These are phyloP conservation scores for Echeneis naucrates DNA, from an alignment of 2,797 vertebrate genomes.

Conservation along the genomic window DNA sequence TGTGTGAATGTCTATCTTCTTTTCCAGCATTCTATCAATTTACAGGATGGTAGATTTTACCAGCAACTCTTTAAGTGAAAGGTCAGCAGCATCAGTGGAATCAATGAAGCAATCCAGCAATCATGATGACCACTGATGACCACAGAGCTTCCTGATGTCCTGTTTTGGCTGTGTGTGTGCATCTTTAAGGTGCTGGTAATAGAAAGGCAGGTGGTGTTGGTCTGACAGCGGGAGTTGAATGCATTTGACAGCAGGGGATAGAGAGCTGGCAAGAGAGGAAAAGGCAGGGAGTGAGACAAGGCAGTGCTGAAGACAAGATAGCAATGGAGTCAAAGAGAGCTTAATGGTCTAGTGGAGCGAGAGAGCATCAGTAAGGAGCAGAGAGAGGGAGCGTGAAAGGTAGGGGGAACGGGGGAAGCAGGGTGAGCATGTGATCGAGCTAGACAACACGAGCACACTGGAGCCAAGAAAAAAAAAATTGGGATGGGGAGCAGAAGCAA, in stretches of 20 bases:
- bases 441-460: constrained; percentile 20
- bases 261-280: constrained; percentile 30
- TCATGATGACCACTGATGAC: neutral
- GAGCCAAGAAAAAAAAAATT: constrained; percentile 1
- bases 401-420: constrained; percentile 34
- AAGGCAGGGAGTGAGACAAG: constrained; percentile 43
- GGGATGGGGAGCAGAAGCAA: constrained; percentile 2
- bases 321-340: constrained; percentile 56
- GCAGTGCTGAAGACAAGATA: constrained; percentile 48
- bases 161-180: constrained; percentile 12
- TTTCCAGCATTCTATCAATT: constrained; percentile 29
- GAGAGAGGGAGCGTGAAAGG: constrained; percentile 40
- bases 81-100: neutral
- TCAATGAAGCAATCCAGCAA: neutral
- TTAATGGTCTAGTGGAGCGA: constrained; percentile 69
- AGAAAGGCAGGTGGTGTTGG: constrained; percentile 52
- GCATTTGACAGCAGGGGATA: constrained; percentile 51
- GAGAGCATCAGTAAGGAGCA: constrained; percentile 45
- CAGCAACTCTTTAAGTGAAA: constrained; percentile 13
- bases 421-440: constrained; percentile 34
- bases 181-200: constrained; percentile 28
- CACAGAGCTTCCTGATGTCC: neutral
- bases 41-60: constrained; percentile 1
- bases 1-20: constrained; percentile 45
- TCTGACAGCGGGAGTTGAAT: constrained; percentile 54